Base-by-base conservation (phyloP, 1,140 invertebrate species). In the Meteorus sp. region DNA sequence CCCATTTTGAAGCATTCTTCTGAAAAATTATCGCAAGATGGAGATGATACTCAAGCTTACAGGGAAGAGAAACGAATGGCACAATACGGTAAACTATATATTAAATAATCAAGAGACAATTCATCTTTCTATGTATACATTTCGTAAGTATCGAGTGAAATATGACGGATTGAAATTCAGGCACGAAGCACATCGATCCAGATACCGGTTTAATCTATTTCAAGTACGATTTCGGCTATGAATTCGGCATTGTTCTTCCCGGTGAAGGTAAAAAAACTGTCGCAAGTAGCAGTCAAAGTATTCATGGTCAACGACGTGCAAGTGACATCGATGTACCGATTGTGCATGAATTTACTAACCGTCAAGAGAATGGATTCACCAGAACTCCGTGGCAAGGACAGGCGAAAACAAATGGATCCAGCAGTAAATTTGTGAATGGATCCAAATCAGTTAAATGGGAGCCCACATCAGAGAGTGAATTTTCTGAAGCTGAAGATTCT, bases 181-280 rank as follows among this genome's bases (percentile, higher is more conserved):
- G 89, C 72, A 88, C 87, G 60, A 90, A 90, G 76, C 87, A 88
- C 70, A 85, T 89, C 64, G 88, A 90, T 76, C 87, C 87, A 61
- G 86, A 89, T 65, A 89, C 87, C 20, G 88, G 88, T 60, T 79
- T 91, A 25, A 89, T 90, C 69, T 91, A 90, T 78, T 91, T 90
- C 82, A 91, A 91, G 77, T 90, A 91, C 70, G 89, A 91, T 77
- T 91, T 91, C 69, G 89, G 89, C 56, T 91, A 91, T 72, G 89
- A 91, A 72, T 90, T 90, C 68, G 89, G 89, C 51, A 84, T 91
- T 53, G 82, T 89, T 23, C 77, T 88, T 29, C 88, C 89, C 3
- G 87, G 87, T 22, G 86, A 88, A 72, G 82, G 84, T 37, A 85
- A 85, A 68, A 81, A 79, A 60, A 78, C 75, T 8, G 69, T 81